Base-by-base conservation (phyloP, 2,113 vertebrate species). In the Myocastor coypus region DNA sequence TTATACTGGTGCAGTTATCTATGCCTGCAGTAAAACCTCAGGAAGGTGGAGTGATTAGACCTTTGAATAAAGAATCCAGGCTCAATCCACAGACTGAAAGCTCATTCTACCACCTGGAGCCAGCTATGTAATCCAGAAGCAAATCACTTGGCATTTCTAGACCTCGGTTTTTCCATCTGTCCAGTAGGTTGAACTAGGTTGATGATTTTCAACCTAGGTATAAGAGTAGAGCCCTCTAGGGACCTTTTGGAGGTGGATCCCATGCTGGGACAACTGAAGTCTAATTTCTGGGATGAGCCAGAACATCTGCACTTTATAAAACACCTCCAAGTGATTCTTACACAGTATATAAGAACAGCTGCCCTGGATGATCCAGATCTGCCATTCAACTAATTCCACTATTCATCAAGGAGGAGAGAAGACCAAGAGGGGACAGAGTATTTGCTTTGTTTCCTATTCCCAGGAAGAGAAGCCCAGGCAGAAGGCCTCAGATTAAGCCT, bases 401-500 rank as follows among this genome's bases (percentile, higher is more conserved):
- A 24, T 92, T 95, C 89, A 78, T 94, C 84, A 71, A 2, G 2
- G 83, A 94, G 68, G 37, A 71, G 28, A 64, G 24, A 3, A 83
- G 80, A 68, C 10, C 0, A 2, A 77, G n/a, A 84, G 61, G 83
- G 57, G 78, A 83, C 3, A 3, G 75, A 71, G 7, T 50, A 42
- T 24, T 78, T 50, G 30, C 68, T 92, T 86, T 52, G 66, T 89
- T 81, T 93, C 59, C 68, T 42, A 84, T 91, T 84, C 75, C 28
- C 2, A 5, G 11, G 57, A 84, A 94, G 68, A 92, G 28, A 89
- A n/a, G 97, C 94, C 96, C 91, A 96, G 96, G 77, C 81, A 13
- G 89, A 83, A 64, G 86, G 37, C 40, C 86, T 89, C 20, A 22
- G n/a, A 64, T 55, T 8, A 26, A 40, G 69, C 69, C 84, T 66